Evolutionary conservation across 2,888 invertebrate species (phyloP).

Genomic region (Amaurobius ferox): DNA sequence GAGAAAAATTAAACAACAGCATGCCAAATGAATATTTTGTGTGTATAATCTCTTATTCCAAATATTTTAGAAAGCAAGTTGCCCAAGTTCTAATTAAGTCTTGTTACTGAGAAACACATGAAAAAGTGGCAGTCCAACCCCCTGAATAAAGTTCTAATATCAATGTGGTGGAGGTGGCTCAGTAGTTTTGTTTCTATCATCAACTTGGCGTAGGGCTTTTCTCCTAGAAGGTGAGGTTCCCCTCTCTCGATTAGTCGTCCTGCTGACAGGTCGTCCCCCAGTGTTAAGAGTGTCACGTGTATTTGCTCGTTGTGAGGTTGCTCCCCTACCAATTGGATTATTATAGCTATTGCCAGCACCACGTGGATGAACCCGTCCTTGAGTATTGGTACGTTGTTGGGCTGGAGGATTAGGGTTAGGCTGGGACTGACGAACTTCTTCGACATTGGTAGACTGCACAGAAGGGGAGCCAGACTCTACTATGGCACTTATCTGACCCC

Average conservation of each 20-base stretch:
- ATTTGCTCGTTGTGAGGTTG: conserved; percentile 41
- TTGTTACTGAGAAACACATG: conserved; percentile 59
- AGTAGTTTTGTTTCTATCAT: conserved; percentile 73
- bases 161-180: conserved; percentile 73
- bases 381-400: conserved; percentile 30
- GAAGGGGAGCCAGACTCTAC: conserved; percentile 44
- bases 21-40: conserved; percentile 53
- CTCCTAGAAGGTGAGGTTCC: conserved; percentile 72
- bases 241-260: conserved; percentile 63
- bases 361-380: conserved; percentile 45
- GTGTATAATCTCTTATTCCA: conserved; percentile 52
- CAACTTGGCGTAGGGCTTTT: conserved; percentile 72
- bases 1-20: conserved; percentile 66
- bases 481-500: conserved; percentile 69
- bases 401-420: conserved; percentile 37
- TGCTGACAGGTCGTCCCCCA: conserved; percentile 47
- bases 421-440: conserved; percentile 50
- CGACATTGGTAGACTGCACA: conserved; percentile 28
- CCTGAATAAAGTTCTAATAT: conserved; percentile 28
- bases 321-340: conserved; percentile 52
- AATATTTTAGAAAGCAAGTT: conserved; percentile 67
- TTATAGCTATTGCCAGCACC: conserved; percentile 60
- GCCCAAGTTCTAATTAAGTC: conserved; percentile 66
- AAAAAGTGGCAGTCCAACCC: conserved; percentile 55
- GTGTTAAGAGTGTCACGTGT: conserved; percentile 52